Percentiles rank a stretch among this genome's conserved stretches.
These are phyloP conservation scores for Mythimna ferrago DNA, from an alignment of 2,888 invertebrate genomes.

Conservation along the genomic window DNA sequence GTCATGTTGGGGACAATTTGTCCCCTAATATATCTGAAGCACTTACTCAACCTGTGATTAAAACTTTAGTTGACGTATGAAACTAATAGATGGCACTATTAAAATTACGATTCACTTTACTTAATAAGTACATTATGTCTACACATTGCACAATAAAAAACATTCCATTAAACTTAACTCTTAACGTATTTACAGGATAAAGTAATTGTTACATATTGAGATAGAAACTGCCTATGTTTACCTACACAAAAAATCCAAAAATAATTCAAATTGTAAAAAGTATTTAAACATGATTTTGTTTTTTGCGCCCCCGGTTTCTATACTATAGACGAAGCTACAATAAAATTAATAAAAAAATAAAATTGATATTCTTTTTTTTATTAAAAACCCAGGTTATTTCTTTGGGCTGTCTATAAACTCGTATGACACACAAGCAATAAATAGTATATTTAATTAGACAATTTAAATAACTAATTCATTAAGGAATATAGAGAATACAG, in stretches of 20 bases:
- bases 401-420: conserved; percentile 4
- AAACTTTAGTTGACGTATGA: conserved; percentile 48
- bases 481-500: conserved; percentile 38
- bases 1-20: too few relatives aligned
- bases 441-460: conserved; percentile 18
- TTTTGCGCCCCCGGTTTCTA: background rate
- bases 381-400: background rate
- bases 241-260: conserved; percentile 10
- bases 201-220: conserved; percentile 19
- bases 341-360: background rate
- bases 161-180: conserved; percentile 43
- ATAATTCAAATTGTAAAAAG: background rate
- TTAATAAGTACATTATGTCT: conserved; percentile 66
- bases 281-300: conserved; percentile 12
- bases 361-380: background rate
- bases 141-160: conserved; percentile 68
- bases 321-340: background rate
- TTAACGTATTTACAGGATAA: conserved; percentile 29
- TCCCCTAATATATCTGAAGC: too few relatives aligned
- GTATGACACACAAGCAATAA: conserved; percentile 20
- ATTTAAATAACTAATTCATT: conserved; percentile 31
- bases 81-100: conserved; percentile 64
- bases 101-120: conserved; percentile 55
- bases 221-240: conserved; percentile 5
- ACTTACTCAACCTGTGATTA: background rate